Evolutionary conservation across 1,140 invertebrate species (phyloP), one percentile per base, ranked within the genome.

Genomic region (Saccostrea cuccullata): DNA sequence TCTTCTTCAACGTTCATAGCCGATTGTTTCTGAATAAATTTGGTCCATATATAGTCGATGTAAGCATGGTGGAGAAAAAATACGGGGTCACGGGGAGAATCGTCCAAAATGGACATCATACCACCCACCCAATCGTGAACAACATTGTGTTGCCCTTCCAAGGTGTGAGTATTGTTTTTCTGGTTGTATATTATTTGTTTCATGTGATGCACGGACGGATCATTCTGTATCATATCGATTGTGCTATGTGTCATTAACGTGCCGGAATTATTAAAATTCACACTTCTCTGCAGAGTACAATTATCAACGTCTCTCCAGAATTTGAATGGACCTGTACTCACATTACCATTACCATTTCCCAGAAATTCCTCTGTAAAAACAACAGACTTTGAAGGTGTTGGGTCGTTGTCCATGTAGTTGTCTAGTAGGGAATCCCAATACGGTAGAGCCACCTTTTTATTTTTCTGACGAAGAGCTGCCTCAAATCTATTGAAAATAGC

Each of bases 1-100:
- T 85, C 90, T 93, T 56, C 55, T 26, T 64, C 12, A 20, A 23
- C 36, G 13, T 17, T 17, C 26, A 85, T 30, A 23, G 4, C 2
- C 86, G 93, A 92, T 85, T 91, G 91, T 40, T 90, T 91, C 67
- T 92, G 88, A 26, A 94, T 86, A 86, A 95, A 95, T 58, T 93
- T 90, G 85, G 94, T 94, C 94, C 94, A 95, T 70, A 95, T 70
- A 70, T 91, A 93, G 77, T 95, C 94, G 36, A 95, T 91, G 90
- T 95, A 95, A 17, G 94, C 89, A 90, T 95, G 94, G 86, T 94
- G 94, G 13, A 91, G 20, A 82, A 87, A 90, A 47, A 91, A 91
- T 6, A 90, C 83, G 2, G 89, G 91, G n/a, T 91, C 91, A 58
- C 88, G 85, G 6, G 89, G 86, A 70, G 89, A 87, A 15, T 77